Evolutionary conservation across 2,797 vertebrate species (phyloP).

Genomic region (Scleropages formosus): DNA sequence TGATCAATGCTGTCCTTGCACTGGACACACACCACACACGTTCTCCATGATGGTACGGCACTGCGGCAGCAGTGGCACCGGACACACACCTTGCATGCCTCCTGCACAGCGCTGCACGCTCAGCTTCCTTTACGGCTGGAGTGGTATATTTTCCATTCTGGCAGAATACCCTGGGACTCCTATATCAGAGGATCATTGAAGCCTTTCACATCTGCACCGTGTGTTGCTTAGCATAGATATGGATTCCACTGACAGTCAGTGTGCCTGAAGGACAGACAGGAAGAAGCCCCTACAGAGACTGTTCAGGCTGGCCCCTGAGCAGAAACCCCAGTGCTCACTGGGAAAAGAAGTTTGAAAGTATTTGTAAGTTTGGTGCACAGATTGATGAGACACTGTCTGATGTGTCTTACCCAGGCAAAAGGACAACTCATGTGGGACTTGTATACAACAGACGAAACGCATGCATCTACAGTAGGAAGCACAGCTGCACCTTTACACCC

Average conservation of each 20-base stretch:
- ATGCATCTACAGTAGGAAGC: background rate
- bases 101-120: no score
- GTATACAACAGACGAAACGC: background rate
- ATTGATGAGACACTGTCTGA: background rate
- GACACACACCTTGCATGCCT: no score
- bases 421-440: background rate
- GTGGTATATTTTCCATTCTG: background rate
- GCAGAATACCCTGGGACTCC: no score
- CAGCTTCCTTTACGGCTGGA: slow-evolving; percentile 29
- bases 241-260: background rate
- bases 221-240: background rate
- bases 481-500: background rate
- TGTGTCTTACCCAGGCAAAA: background rate
- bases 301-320: background rate
- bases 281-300: background rate
- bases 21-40: no score
- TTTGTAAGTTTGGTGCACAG: no score
- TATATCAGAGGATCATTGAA: background rate
- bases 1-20: no score
- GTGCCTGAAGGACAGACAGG: background rate
- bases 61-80: no score
- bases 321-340: background rate
- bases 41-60: no score
- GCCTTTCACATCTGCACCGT: background rate
- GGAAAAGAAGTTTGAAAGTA: background rate